Evolutionary conservation across 2,888 invertebrate species (phyloP), one percentile per base, ranked within the genome.

Genomic region (Perdita meconis): DNA sequence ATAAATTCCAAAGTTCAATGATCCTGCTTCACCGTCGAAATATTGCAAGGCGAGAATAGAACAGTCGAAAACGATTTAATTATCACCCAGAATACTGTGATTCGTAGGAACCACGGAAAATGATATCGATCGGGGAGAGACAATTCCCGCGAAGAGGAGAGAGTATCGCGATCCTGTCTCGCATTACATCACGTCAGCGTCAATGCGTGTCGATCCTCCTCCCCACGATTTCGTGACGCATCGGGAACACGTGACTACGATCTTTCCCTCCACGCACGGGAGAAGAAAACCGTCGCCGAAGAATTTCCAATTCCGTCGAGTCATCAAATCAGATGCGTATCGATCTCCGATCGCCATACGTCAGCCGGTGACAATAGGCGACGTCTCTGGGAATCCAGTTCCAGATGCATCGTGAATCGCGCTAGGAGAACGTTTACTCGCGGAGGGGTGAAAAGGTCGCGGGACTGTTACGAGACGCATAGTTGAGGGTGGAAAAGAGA

Each of bases 61-160:
- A n/a, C n/a, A n/a, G n/a, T n/a, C n/a, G n/a, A n/a, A n/a, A n/a
- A n/a, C n/a, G n/a, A n/a, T n/a, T n/a, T n/a, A n/a, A n/a, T n/a
- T n/a, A n/a, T n/a, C n/a, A n/a, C n/a, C n/a, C n/a, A n/a, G n/a
- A n/a, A n/a, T n/a, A n/a, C n/a, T n/a, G n/a, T n/a, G n/a, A n/a
- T n/a, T n/a, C n/a, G n/a, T n/a, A n/a, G n/a, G n/a, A 82, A 77
- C 55, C 40, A 56, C 40, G 24, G 51, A 72, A 70, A 84, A 61
- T 80, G 72, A 84, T 82, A 75, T 55, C 70, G 70, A 84, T 83
- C 74, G 42, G 36, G 38, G 60, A 34, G 47, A 34, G 60, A 55
- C 6, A 59, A 66, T 69, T 63, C 38, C 8, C 12, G 19, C 53
- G 19, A 13, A 56, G 22, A 22, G 19, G 56, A 24, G 22, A 3